Evolutionary conservation across 2,113 vertebrate species (phyloP), one percentile per base, ranked within the genome.

Genomic region (Piprites chloris): DNA sequence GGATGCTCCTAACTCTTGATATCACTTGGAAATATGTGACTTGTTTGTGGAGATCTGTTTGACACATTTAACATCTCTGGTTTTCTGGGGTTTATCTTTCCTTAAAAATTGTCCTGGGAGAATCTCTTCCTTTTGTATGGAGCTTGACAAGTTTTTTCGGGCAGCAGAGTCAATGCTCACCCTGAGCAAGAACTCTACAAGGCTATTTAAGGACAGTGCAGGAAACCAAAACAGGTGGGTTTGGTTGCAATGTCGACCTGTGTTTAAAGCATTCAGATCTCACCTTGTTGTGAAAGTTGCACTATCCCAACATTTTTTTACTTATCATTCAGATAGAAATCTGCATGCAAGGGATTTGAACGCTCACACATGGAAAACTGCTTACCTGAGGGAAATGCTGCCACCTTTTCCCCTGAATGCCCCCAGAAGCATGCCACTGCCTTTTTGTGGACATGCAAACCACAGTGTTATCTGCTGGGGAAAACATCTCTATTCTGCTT

Each of bases 201-300:
- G 24, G 28, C 41, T 50, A 3, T 41, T 59, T 41, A 66, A 24
- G 75, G 58, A 24, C 4, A 13, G 15, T 0, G 0, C 0, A 2
- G 49, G 49, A 66, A 50, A 52, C 11, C 28, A 22, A 24, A 66
- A 23, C 6, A 49, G 13, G 11, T 56, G 30, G 11, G 2, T 81
- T 72, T 69, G 26, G 16, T 76, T 2, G 1, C 27, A 71, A 0
- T 33, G 21, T 27, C 9, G 16, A 33, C 30, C 47, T 53, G 5
- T 62, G 26, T n/a, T 65, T 69, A n/a, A 27, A 62, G 23, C 39
- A 35, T 91, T 71, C 26, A 24, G 20, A n/a, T 78, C 35, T 81
- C 19, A 5, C 58, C 26, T 89, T 78, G 39, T 16, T 75, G 47
- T 30, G 49, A 5, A 85, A 71, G 10, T 35, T 92, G 15, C 2